Conservation (phyloP, 2,888 invertebrate genomes). For the Pristionchus entomophagus region DNA sequence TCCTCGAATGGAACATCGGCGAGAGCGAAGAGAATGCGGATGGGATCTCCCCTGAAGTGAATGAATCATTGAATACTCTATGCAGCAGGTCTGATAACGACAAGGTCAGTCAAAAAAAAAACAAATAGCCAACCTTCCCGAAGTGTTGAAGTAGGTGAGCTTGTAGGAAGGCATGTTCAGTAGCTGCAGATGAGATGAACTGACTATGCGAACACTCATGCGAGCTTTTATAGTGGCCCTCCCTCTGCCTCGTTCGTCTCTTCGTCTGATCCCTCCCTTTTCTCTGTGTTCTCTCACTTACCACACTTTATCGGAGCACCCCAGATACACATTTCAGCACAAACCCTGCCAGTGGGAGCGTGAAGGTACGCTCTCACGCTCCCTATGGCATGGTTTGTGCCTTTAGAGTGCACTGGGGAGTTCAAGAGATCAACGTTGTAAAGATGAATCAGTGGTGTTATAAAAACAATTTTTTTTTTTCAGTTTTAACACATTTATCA, state of each 20-base stretch:
- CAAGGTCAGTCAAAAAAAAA: background rate
- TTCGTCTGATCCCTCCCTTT: background rate
- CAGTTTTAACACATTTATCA: too few relatives aligned
- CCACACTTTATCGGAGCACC: background rate
- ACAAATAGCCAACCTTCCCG: conserved; percentile 49
- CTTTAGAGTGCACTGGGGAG: background rate
- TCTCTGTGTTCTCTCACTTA: background rate
- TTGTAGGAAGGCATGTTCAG: conserved; percentile 51
- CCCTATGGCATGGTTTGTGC: too few relatives aligned
- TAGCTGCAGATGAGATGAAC: background rate
- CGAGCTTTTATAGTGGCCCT: conserved; percentile 4
- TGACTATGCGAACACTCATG: background rate
- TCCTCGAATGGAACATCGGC: conserved; percentile 59
- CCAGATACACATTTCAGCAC: background rate
- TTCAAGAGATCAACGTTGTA: background rate
- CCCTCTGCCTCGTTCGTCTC: background rate
- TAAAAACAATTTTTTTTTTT: too few relatives aligned
- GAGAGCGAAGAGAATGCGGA: conserved; percentile 60
- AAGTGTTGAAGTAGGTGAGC: conserved; percentile 62
- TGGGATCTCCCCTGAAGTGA: conserved; percentile 57
- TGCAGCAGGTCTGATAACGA: too few relatives aligned
- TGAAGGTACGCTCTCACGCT: too few relatives aligned
- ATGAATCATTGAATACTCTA: too few relatives aligned
- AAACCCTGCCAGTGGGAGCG: too few relatives aligned
- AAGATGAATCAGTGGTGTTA: too few relatives aligned